A percentile compares a stretch with the other conserved stretches of the same genome.
Evolutionary conservation across 2,797 vertebrate species (phyloP).

Genomic region (Gambusia yucatana): DNA sequence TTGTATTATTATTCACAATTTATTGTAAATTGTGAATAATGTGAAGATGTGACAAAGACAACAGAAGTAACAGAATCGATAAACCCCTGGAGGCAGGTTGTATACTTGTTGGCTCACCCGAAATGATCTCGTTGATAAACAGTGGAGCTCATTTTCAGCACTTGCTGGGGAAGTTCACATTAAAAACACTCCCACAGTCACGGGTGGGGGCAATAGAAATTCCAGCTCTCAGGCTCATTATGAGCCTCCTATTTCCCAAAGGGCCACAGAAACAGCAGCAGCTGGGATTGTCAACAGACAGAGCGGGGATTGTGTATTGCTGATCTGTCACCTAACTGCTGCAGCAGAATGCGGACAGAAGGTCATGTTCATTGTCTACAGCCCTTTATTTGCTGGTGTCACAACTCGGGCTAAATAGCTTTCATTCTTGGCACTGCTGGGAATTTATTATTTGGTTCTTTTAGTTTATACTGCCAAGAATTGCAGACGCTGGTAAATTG

Average conservation of each 20-base stretch:
- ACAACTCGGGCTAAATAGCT: conserved; percentile 64
- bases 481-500: conserved; percentile 14
- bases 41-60: background rate
- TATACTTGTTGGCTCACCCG: conserved; percentile 9
- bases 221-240: conserved; percentile 72
- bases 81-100: background rate
- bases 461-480: conserved; percentile 40
- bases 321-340: conserved; percentile 76
- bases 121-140: conserved; percentile 31
- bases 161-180: conserved; percentile 56
- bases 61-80: background rate
- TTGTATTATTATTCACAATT: background rate
- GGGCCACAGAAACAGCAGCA: conserved; percentile 46
- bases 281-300: conserved; percentile 70
- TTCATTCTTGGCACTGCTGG: conserved; percentile 60
- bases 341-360: conserved; percentile 72
- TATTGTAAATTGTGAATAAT: background rate
- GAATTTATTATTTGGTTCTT: conserved; percentile 51
- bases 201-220: conserved; percentile 56
- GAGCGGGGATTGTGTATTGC: conserved; percentile 79
- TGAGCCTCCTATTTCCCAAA: conserved; percentile 52
- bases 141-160: conserved; percentile 30
- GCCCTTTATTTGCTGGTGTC: conserved; percentile 41
- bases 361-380: conserved; percentile 67
- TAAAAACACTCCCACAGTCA: conserved; percentile 46